These are phyloP conservation scores for Uromys caudimaculatus DNA, from an alignment of 2,797 vertebrate species.

Conservation along the genomic window DNA sequence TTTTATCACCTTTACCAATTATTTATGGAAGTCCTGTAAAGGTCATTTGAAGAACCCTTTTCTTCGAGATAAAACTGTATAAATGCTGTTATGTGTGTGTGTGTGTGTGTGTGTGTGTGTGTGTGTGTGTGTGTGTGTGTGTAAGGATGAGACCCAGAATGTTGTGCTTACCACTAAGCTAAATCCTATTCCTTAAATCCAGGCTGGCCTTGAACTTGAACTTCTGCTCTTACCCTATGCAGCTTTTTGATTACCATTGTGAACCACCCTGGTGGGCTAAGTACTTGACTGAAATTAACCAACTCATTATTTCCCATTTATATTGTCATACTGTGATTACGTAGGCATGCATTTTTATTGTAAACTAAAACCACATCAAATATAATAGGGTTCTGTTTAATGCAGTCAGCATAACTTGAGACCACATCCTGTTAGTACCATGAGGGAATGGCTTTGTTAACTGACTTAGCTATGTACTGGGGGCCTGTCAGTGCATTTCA, in stretches of 20 bases:
- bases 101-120: background rate
- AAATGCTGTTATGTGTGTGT: background rate
- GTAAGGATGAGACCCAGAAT: background rate
- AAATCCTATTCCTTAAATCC: background rate
- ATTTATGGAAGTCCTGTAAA: conserved; percentile 56
- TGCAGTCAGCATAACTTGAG: background rate
- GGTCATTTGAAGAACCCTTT: conserved; percentile 14
- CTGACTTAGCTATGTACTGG: background rate
- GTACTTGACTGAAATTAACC: conserved; percentile 18
- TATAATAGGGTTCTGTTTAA: conserved; percentile 33
- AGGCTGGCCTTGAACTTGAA: background rate
- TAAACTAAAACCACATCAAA: conserved; percentile 56
- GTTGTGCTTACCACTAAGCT: background rate
- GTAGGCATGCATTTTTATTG: background rate
- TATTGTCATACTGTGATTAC: conserved; percentile 4
- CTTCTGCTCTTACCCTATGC: background rate
- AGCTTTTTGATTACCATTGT: background rate
- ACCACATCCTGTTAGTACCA: conserved; percentile 25
- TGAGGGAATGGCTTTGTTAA: conserved; percentile 22
- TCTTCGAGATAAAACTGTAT: conserved; percentile 58
- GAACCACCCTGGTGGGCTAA: background rate
- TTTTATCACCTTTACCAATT: conserved; percentile 16
- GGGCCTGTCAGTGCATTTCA: conserved; percentile 56
- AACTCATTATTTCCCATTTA: conserved; percentile 55
- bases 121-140: background rate